Conservation (phyloP, 1,140 invertebrate species). For the Vanessa atalanta region DNA sequence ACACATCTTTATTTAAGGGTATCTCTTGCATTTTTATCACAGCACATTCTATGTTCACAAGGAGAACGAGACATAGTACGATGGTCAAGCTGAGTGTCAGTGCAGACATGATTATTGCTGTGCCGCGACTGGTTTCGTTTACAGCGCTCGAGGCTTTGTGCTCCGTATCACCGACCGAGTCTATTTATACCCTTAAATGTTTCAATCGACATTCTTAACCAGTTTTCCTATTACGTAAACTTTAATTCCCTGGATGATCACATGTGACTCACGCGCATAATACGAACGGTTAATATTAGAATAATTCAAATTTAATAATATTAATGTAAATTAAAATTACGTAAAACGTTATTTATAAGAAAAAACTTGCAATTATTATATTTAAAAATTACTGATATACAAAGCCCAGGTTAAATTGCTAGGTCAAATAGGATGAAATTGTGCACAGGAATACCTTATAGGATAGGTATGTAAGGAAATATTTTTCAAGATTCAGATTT, state of each 20-base stretch:
- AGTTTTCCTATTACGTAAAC: slow-evolving; percentile 31
- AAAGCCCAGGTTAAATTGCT: too few relatives aligned
- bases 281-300: too few relatives aligned
- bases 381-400: too few relatives aligned
- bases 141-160: neutral
- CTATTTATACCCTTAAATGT: slow-evolving; percentile 19
- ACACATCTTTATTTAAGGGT: slow-evolving; percentile 27
- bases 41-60: slow-evolving; percentile 28
- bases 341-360: neutral
- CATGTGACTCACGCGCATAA: neutral
- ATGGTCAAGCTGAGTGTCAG: neutral
- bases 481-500: too few relatives aligned
- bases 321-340: too few relatives aligned
- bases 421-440: too few relatives aligned
- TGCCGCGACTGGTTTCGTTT: slow-evolving; percentile 1
- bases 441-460: too few relatives aligned
- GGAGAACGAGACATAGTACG: slow-evolving; percentile 10
- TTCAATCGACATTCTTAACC: neutral
- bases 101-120: slow-evolving; percentile 17
- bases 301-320: too few relatives aligned
- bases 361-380: neutral
- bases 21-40: slow-evolving; percentile 39
- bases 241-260: neutral
- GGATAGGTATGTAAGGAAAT: too few relatives aligned
- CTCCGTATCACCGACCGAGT: neutral